Base-by-base conservation (phyloP, 2,888 invertebrate species). In the Heteromurus nitidus region DNA sequence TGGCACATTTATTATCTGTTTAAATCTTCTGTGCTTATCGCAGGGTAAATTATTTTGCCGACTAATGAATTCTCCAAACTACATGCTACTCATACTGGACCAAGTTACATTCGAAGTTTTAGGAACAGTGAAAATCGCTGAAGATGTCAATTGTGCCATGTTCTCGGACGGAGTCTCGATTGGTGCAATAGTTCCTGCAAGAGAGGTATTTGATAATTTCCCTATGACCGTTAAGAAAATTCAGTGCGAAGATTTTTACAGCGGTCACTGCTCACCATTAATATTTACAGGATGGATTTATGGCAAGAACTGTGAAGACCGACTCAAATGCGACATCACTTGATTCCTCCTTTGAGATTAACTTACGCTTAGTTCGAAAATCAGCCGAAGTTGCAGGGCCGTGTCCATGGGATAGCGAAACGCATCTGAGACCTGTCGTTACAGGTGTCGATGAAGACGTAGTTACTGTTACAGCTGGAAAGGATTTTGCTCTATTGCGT, bases 401-500 rank as follows among this genome's bases (percentile, higher is more conserved):
- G 85, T 92, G 94, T 5, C 89, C 92, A 0, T 94, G 93, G 88
- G 94, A 95, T 87, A 93, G 93, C 87, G 94, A 94, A 87, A 90
- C 90, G 73, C 85, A 88, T 13, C 88, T 89, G 42, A 90, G 87
- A 31, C 80, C 84, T 1, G 85, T 91, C 86, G 91, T 89, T 88
- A 90, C 91, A 20, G 91, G 91, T 3, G 90, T 93, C 85, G 96
- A 96, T 86, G 95, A 96, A 87, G 96, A 96, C 87, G 91, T 95
- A 0, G 90, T 92, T 13, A 92, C 92, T 64, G 93, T 98, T 72
- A 92, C 93, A 55, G 93, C 95, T 55, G 97, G 97, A 28, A 97
- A 96, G 89, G 97, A 98, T 87, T 98, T 98, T 89, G 95, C 94
- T 0, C 90, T 98, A 53, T 91, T 97, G 2, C 92, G 93, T 87